Conservation (phyloP, 2,888 invertebrate species). For the Gisinianus flammeolus region DNA sequence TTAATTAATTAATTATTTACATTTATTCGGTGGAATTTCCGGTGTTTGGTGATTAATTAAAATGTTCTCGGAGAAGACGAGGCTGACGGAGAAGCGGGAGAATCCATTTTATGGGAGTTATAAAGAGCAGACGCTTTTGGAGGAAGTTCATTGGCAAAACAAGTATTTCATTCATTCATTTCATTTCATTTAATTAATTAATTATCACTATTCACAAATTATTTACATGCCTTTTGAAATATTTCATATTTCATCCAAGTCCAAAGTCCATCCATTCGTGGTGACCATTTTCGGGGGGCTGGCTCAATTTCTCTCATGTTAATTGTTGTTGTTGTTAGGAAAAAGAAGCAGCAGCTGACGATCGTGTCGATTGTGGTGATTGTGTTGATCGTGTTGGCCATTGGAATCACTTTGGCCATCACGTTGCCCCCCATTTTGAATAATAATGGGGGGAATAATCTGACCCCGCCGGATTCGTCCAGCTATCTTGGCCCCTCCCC, state of each 20-base stretch:
- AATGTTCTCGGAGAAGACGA: slow-evolving; percentile 58
- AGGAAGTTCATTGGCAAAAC: slow-evolving; percentile 59
- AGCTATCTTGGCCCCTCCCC: slow-evolving; percentile 48
- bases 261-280: no score
- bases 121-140: slow-evolving; percentile 53
- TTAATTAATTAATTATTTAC: no score
- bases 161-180: slow-evolving; percentile 41
- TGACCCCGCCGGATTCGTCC: slow-evolving; percentile 51
- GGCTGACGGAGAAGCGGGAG: slow-evolving; percentile 56
- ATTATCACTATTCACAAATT: no score
- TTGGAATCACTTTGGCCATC: slow-evolving; percentile 56
- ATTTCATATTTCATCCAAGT: neutral
- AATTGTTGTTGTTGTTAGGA: no score
- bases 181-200: neutral
- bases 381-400: slow-evolving; percentile 50
- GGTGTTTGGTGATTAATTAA: no score
- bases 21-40: no score
- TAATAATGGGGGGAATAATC: slow-evolving; percentile 15
- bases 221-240: neutral
- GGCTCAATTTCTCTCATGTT: no score
- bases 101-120: slow-evolving; percentile 59
- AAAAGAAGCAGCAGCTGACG: slow-evolving; percentile 54
- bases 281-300: no score
- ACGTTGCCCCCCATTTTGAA: slow-evolving; percentile 54
- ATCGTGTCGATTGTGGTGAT: slow-evolving; percentile 55